Evolutionary conservation across 1,140 invertebrate species (phyloP), one percentile per base, ranked within the genome.

Genomic region (Asobara japonica): DNA sequence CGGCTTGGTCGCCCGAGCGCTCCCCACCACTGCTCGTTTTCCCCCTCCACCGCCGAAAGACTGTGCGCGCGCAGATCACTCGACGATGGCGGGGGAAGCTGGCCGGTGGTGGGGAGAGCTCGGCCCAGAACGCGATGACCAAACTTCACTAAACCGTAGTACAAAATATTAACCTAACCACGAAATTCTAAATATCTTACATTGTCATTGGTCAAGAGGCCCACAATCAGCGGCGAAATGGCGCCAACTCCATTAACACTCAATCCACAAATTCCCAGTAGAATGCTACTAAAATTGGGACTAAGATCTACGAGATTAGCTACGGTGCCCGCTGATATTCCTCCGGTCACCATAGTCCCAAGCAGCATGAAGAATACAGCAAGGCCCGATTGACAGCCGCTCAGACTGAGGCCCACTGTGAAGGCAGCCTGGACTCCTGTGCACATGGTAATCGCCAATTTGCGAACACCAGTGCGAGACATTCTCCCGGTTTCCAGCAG

Each of bases 201-300:
- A 79, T 92, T 91, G 67, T 89, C 83, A 36, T 89, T 86, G 3
- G 91, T 92, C 2, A 92, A 76, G 18, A 86, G 72, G 10, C 90
- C 91, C 65, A 92, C 91, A 8, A 92, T 85, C 0, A 86, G 76
- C 0, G 91, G 90, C 3, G 90, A 91, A 13, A 92, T 81, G 51
- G 91, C 91, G 25, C 90, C 90, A 2, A 87, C 83, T 22, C 85
- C 79, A 31, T 86, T 83, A 0, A 87, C 83, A 25, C 91, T 82
- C 71, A 90, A 82, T 13, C 90, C 90, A 68, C 85, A 86, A n/a
- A 91, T 87, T 0, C 91, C 91, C 11, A 91, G 83, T 0, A 90
- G 79, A 11, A 92, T 82, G 65, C 90, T 89, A 16, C 91, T 91
- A 82, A 91, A 92, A 83, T 93, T 93, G 0, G 92, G 92, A 51